A percentile compares a stretch with the other conserved stretches of the same genome.
These are phyloP conservation scores for Tiliqua scincoides DNA, from an alignment of 2,113 vertebrate genomes.

Conservation along the genomic window DNA sequence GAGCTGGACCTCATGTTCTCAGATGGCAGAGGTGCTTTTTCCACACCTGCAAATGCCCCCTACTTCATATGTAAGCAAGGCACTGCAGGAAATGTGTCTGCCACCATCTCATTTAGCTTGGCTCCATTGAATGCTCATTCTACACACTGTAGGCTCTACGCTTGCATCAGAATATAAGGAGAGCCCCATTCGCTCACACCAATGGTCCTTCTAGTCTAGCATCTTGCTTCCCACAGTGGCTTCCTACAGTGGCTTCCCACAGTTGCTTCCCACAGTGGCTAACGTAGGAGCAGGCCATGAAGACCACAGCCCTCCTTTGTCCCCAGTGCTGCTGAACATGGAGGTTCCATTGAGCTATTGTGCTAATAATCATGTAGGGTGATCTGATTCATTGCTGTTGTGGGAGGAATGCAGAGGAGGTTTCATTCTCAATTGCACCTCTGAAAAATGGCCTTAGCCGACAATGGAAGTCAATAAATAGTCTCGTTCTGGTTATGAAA, in stretches of 20 bases:
- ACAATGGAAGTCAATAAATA: neutral
- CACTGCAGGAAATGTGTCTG: too few relatives aligned
- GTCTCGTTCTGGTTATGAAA: slow-evolving; percentile 19
- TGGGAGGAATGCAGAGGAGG: too few relatives aligned
- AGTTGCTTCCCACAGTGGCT: neutral
- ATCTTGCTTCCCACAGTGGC: neutral
- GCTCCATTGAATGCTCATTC: too few relatives aligned
- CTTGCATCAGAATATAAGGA: neutral
- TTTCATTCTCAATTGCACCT: too few relatives aligned
- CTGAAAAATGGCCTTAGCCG: neutral
- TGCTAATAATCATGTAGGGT: too few relatives aligned
- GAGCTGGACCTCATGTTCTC: too few relatives aligned
- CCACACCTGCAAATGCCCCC: too few relatives aligned
- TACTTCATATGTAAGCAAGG: too few relatives aligned
- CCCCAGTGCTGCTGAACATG: neutral
- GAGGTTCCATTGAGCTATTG: too few relatives aligned
- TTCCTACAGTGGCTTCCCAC: neutral
- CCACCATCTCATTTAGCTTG: too few relatives aligned
- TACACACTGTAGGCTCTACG: neutral
- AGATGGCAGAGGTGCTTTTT: too few relatives aligned
- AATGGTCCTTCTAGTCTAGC: neutral
- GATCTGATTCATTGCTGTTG: neutral
- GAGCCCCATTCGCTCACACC: neutral
- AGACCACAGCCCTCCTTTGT: neutral
- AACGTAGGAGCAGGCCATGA: too few relatives aligned